phyloP scores from a whole-genome alignment of 2,888 invertebrate species.

The Cataglyphis livida region DNA sequence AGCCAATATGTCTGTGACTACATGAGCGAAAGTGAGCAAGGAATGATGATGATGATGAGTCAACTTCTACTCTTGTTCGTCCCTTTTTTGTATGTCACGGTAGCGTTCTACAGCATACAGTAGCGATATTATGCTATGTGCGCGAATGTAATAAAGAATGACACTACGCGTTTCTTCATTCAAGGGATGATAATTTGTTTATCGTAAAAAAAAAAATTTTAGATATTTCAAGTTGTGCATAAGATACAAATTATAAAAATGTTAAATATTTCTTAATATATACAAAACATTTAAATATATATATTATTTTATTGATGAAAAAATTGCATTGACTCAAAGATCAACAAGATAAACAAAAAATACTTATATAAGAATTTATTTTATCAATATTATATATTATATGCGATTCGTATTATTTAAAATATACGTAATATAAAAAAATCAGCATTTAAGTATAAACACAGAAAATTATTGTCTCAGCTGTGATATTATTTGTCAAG shows the following conservation, averaged over 20 bases:
- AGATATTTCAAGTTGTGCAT: background rate
- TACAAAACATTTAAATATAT: background rate
- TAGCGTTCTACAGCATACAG: background rate
- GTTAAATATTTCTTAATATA: background rate
- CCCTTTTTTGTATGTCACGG: background rate
- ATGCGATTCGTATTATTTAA: background rate
- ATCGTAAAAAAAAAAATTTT: slow-evolving; percentile 7
- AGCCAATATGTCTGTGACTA: slow-evolving; percentile 17
- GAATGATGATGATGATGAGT: slow-evolving; percentile 40
- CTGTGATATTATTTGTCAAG: background rate
- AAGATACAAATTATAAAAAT: background rate
- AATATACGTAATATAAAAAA: slow-evolving; percentile 4
- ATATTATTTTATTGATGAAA: background rate
- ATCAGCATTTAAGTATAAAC: background rate
- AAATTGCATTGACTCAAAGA: background rate
- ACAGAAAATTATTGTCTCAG: background rate
- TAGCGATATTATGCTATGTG: background rate
- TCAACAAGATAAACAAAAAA: background rate
- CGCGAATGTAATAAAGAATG: slow-evolving; percentile 18
- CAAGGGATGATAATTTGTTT: slow-evolving; percentile 45
- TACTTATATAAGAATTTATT: background rate
- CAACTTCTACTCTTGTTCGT: slow-evolving; percentile 3
- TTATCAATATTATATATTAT: background rate
- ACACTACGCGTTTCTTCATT: slow-evolving; percentile 34
- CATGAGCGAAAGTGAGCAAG: slow-evolving; percentile 9